Conservation (phyloP, 2,888 invertebrate genomes). For the Sphaeridia pumilis region DNA sequence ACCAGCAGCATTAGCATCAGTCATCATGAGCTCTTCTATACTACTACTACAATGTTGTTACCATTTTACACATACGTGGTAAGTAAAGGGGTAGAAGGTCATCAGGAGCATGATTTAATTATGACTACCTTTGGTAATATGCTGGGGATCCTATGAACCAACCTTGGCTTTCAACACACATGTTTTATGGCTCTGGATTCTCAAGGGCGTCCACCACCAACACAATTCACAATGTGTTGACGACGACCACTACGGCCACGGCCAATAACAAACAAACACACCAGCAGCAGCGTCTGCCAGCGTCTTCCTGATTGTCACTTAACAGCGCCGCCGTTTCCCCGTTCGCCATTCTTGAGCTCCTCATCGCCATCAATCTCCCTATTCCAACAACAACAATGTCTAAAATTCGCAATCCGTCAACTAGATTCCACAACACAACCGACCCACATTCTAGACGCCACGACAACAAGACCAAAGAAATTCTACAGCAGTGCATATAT, state of each 20-base stretch:
- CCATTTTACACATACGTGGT: too few species aligned
- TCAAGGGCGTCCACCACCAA: conserved; percentile 20
- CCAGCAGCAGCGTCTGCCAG: conserved; percentile 2
- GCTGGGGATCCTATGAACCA: conserved; percentile 4
- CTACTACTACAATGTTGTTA: too few species aligned
- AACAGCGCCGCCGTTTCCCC: not conserved
- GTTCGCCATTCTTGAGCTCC: not conserved
- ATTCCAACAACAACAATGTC: not conserved
- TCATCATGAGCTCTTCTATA: too few species aligned
- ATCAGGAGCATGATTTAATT: conserved; percentile 24
- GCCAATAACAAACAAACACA: conserved; percentile 9
- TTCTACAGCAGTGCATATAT: too few species aligned
- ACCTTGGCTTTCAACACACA: conserved; percentile 15
- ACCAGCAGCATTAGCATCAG: too few species aligned
- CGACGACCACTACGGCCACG: too few species aligned
- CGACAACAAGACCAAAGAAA: not conserved
- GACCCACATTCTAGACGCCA: not conserved
- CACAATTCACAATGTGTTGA: not conserved
- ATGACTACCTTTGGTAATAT: conserved; percentile 14
- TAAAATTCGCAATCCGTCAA: not conserved
- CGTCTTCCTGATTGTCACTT: conserved; percentile 23
- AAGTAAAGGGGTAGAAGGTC: conserved; percentile 17
- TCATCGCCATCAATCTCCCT: not conserved
- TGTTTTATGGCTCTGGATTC: conserved; percentile 24
- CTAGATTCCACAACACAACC: not conserved